Conservation (phyloP, 2,797 vertebrate species). For the Monodelphis domestica region DNA sequence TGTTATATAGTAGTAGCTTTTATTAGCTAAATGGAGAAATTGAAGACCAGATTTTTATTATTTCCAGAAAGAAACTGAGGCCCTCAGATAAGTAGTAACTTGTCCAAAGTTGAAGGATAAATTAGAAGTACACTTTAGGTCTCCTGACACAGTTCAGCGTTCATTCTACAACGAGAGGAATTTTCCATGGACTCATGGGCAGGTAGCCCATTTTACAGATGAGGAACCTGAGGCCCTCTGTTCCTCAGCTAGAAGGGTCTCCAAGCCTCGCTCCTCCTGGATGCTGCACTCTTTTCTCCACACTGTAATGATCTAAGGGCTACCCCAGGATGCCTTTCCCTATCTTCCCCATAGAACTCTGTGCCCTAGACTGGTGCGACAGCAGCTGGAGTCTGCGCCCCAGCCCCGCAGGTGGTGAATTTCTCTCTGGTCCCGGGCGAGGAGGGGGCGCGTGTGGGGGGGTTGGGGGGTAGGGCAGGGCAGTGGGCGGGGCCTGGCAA, state of each 20-base stretch:
- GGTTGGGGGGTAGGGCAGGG: not conserved
- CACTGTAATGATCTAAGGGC: not conserved
- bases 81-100: no score
- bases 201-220: not conserved
- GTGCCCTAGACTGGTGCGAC: not conserved
- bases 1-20: not conserved
- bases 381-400: no score
- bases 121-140: not conserved
- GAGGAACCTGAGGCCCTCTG: not conserved
- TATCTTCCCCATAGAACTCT: not conserved
- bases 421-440: accelerated
- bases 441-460: not conserved
- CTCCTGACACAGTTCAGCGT: not conserved
- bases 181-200: not conserved
- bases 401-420: not conserved
- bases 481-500: conserved; percentile 68
- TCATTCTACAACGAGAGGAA: accelerated
- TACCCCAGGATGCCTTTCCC: not conserved
- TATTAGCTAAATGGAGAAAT: not conserved
- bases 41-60: not conserved
- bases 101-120: not conserved
- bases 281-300: not conserved
- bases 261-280: not conserved
- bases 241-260: not conserved
- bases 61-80: not conserved